These are phyloP conservation scores for Eudemis profundana DNA, from an alignment of 2,888 invertebrate species.

Conservation along the genomic window DNA sequence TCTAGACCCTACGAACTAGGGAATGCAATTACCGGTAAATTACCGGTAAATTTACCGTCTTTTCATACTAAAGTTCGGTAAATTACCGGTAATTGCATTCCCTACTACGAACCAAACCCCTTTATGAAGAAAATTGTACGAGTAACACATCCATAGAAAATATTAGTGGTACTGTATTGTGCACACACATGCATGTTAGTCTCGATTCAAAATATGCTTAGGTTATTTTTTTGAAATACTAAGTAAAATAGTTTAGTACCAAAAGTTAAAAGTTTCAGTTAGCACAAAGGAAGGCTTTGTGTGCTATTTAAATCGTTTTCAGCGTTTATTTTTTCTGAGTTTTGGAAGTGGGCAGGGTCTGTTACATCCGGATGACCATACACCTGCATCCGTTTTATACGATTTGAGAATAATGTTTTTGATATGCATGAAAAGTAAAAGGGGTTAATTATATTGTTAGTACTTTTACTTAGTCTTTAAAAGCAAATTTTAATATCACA, in stretches of 20 bases:
- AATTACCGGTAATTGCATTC: too few relatives aligned
- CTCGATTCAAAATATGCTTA: too few relatives aligned
- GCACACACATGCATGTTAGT: not conserved
- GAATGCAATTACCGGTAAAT: too few relatives aligned
- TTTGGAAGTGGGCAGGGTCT: constrained; percentile 64
- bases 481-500: too few relatives aligned
- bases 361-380: constrained; percentile 66
- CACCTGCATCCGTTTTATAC: constrained; percentile 79
- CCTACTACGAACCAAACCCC: too few relatives aligned
- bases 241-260: not conserved
- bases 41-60: too few relatives aligned
- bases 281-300: not conserved
- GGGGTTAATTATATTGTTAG: not conserved
- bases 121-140: too few relatives aligned
- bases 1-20: too few relatives aligned
- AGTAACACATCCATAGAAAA: too few relatives aligned
- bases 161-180: too few relatives aligned
- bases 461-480: not conserved
- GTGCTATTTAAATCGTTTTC: constrained; percentile 55
- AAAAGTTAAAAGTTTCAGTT: constrained; percentile 7
- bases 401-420: constrained; percentile 26
- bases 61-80: too few relatives aligned
- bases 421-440: constrained; percentile 17
- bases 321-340: constrained; percentile 64
- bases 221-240: too few relatives aligned